phyloP scores from a whole-genome alignment of 2,888 invertebrate species.

The Trichopria drosophilae region DNA sequence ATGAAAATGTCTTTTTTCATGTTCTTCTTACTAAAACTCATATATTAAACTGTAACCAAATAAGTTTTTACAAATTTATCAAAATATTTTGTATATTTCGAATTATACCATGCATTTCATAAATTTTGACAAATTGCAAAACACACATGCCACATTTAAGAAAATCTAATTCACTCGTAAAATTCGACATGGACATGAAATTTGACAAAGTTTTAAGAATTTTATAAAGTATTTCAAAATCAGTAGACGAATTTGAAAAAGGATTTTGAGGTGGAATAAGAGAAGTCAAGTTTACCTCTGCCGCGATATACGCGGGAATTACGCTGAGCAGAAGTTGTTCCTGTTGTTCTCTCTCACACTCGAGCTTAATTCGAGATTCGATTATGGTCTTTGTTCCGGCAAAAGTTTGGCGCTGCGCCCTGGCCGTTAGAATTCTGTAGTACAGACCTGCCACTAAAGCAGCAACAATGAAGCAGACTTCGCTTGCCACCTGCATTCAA shows the following conservation, averaged over 20 bases:
- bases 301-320: slow-evolving; percentile 92
- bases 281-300: slow-evolving; percentile 71
- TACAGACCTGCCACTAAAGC: slow-evolving; percentile 84
- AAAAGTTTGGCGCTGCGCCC: slow-evolving; percentile 85
- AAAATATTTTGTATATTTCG: too few species aligned
- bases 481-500: slow-evolving; percentile 70
- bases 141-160: too few species aligned
- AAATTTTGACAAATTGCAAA: too few species aligned
- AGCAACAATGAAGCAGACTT: slow-evolving; percentile 74
- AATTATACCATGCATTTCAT: too few species aligned
- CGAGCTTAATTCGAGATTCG: slow-evolving; percentile 87
- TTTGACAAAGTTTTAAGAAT: too few species aligned
- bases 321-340: slow-evolving; percentile 89
- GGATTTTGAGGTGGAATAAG: neutral
- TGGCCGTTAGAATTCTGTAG: slow-evolving; percentile 85
- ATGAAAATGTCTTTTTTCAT: too few species aligned
- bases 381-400: slow-evolving; percentile 87
- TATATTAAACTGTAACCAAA: too few species aligned
- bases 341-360: slow-evolving; percentile 91
- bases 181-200: too few species aligned
- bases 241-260: too few species aligned
- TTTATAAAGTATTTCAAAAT: slow-evolving; percentile 9
- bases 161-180: too few species aligned
- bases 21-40: too few species aligned
- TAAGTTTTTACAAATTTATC: too few species aligned